Evolutionary conservation across 1,140 invertebrate genomes (phyloP).

Genomic region (Calycopis cecrops): DNA sequence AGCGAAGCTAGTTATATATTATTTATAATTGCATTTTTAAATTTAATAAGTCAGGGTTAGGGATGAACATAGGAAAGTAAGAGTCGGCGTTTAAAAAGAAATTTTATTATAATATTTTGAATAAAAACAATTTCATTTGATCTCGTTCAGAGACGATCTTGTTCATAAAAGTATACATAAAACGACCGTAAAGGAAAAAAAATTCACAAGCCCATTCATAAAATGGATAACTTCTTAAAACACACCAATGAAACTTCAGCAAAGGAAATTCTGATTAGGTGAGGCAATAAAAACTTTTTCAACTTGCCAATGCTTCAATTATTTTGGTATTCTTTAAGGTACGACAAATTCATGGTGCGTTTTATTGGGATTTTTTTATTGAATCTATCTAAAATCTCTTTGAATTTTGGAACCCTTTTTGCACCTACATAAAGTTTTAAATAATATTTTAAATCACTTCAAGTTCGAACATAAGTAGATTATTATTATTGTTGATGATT

Average conservation of each 20-base stretch:
- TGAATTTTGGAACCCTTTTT: not conserved
- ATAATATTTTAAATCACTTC: no score
- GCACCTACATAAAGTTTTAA: no score
- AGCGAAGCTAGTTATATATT: no score
- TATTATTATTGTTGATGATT: no score
- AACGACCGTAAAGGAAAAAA: not conserved
- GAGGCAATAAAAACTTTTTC: conserved; percentile 2
- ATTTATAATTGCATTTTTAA: no score
- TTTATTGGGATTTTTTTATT: conserved; percentile 7
- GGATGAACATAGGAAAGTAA: no score
- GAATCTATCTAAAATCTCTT: conserved; percentile 1
- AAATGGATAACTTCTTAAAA: conserved; percentile 5
- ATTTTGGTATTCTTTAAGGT: not conserved
- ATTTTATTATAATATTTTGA: no score
- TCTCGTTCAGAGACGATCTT: no score
- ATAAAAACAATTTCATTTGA: no score
- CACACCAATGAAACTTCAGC: conserved; percentile 8
- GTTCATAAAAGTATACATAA: not conserved
- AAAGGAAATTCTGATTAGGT: conserved; percentile 5
- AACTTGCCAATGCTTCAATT: conserved; percentile 7
- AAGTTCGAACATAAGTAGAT: no score
- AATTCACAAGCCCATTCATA: not conserved
- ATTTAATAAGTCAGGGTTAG: no score
- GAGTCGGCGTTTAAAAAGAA: no score
- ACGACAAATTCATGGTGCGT: not conserved